These are phyloP conservation scores for Bradypodion ventrale DNA, from an alignment of 2,797 vertebrate species.

Conservation along the genomic window DNA sequence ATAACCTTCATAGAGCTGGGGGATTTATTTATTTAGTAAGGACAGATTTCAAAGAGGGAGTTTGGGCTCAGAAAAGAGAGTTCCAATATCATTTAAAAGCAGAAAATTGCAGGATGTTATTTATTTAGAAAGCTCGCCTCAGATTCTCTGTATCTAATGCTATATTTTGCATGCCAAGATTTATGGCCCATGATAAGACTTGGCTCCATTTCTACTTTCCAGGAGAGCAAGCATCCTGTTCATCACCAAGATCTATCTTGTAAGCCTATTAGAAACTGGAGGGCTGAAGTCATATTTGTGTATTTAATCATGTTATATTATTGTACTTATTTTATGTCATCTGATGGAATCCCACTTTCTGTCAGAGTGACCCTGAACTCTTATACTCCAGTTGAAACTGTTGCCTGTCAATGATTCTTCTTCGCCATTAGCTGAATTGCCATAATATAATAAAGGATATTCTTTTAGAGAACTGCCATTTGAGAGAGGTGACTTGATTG, in stretches of 20 bases:
- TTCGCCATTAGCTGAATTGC: neutral
- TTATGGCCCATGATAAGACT: neutral
- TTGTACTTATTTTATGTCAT: too few species aligned
- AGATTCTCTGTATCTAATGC: slow-evolving; percentile 21
- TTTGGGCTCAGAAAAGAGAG: slow-evolving; percentile 13
- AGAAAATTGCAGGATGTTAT: slow-evolving; percentile 33
- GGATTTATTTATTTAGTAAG: slow-evolving; percentile 31
- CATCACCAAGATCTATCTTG: neutral
- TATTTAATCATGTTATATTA: slow-evolving; percentile 1
- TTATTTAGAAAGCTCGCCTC: slow-evolving; percentile 31
- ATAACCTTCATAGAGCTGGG: slow-evolving; percentile 32
- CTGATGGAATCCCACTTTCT: too few species aligned
- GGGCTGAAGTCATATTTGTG: neutral
- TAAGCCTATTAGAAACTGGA: neutral
- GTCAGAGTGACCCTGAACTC: too few species aligned
- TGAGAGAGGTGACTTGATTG: too few species aligned
- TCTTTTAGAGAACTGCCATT: neutral
- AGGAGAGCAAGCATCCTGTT: neutral
- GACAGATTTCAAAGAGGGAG: slow-evolving; percentile 53
- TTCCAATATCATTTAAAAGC: slow-evolving; percentile 5
- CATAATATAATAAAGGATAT: neutral
- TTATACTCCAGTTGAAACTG: too few species aligned
- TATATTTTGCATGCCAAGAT: slow-evolving; percentile 24
- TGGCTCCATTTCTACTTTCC: neutral
- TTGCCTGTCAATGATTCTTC: neutral